These are phyloP conservation scores for Halcyon malimbica DNA, from an alignment of 2,113 vertebrate species.

Conservation along the genomic window DNA sequence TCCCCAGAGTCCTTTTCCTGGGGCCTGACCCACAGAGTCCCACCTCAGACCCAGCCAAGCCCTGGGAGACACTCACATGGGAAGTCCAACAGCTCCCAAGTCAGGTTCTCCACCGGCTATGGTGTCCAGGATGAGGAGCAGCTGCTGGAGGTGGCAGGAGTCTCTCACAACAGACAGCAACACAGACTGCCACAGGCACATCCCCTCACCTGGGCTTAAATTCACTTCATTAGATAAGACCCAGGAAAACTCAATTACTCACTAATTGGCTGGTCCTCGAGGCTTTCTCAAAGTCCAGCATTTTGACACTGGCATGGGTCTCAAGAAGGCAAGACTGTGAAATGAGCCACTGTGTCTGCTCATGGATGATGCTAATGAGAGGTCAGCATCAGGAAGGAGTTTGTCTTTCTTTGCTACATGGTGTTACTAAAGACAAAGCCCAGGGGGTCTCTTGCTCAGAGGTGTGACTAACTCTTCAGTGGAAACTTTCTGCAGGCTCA, in stretches of 20 bases:
- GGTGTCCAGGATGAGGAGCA: neutral
- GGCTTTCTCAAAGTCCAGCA: neutral
- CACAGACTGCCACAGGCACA: rapidly evolving
- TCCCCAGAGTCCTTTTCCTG: neutral
- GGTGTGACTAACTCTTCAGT: neutral
- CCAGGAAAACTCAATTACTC: neutral
- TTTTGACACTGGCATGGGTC: neutral
- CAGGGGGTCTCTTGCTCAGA: neutral
- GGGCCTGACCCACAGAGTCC: rapidly evolving
- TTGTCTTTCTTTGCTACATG: neutral
- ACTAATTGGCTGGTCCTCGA: neutral
- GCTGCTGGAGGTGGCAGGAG: rapidly evolving
- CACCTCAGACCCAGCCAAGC: neutral
- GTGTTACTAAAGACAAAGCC: neutral
- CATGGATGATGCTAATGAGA: neutral
- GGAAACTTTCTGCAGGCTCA: neutral
- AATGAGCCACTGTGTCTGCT: neutral
- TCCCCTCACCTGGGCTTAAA: neutral
- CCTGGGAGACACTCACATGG: rapidly evolving
- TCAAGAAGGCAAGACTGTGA: neutral
- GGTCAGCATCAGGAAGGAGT: neutral
- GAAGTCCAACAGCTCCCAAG: neutral
- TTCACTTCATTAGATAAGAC: neutral
- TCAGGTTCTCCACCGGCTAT: rapidly evolving
- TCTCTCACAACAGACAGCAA: neutral